Percentiles rank a stretch among this genome's conserved stretches.
phyloP scores from a whole-genome alignment of 2,888 invertebrate species.

The Geophilus truncorum region DNA sequence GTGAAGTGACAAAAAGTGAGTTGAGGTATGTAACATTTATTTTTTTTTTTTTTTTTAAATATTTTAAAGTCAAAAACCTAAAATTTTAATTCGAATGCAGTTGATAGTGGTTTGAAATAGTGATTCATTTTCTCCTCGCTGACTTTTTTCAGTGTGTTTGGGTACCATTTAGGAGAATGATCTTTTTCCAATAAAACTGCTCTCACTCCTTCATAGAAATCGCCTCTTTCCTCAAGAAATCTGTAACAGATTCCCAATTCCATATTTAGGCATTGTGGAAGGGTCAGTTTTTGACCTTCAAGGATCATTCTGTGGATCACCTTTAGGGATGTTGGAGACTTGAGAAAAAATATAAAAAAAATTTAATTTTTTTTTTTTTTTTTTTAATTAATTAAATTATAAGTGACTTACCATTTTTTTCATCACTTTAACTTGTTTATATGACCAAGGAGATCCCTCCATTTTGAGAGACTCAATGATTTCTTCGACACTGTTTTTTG shows the following conservation, averaged over 20 bases:
- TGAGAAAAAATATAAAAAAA: not conserved
- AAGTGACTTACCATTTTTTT: slow-evolving; percentile 63
- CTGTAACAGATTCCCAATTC: not conserved
- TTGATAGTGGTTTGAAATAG: slow-evolving; percentile 69
- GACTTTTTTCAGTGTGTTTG: slow-evolving; percentile 67
- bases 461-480: slow-evolving; percentile 59
- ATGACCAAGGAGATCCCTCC: slow-evolving; percentile 80
- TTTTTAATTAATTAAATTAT: not conserved
- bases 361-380: not conserved
- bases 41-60: not conserved
- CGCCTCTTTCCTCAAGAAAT: not conserved
- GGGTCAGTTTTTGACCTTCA: not conserved
- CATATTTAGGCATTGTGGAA: not conserved
- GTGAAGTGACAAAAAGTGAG: not conserved
- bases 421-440: slow-evolving; percentile 63
- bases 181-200: slow-evolving; percentile 78
- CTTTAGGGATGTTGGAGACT: not conserved
- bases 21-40: not conserved
- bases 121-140: slow-evolving; percentile 66
- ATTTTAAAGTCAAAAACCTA: slow-evolving; percentile 33
- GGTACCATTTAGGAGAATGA: slow-evolving; percentile 86
- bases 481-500: slow-evolving; percentile 45
- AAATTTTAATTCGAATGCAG: slow-evolving; percentile 59
- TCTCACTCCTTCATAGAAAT: slow-evolving; percentile 46
- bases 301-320: not conserved